Conservation (phyloP, 2,888 invertebrate species). For the Strigamia maritima region DNA sequence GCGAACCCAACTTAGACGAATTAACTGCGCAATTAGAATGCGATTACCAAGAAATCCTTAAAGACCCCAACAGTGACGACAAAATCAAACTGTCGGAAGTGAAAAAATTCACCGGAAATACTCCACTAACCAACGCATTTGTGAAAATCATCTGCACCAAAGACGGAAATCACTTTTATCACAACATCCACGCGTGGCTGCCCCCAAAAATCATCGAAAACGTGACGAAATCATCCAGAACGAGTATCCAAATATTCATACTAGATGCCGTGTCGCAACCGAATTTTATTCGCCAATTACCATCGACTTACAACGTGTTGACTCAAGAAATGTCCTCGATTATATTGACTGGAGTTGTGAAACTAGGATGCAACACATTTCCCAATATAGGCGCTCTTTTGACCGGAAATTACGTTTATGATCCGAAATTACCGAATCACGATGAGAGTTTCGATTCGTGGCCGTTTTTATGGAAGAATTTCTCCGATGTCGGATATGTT, state of each 20-base stretch:
- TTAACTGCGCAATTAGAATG: background rate
- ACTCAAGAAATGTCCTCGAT: constrained; percentile 62
- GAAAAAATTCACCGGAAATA: background rate
- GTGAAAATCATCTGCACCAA: background rate
- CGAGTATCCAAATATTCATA: constrained; percentile 74
- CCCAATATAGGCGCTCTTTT: constrained; percentile 82
- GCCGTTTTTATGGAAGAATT: constrained; percentile 80
- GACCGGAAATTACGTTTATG: constrained; percentile 54
- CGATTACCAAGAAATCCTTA: background rate
- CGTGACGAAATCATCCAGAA: constrained; percentile 46
- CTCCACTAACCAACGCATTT: background rate
- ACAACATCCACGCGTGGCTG: background rate
- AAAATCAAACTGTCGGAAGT: no score
- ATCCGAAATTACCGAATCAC: constrained; percentile 39
- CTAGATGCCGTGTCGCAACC: constrained; percentile 80
- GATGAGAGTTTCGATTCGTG: constrained; percentile 62
- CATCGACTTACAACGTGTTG: constrained; percentile 64
- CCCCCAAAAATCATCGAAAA: background rate
- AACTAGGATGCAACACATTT: constrained; percentile 91
- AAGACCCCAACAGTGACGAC: background rate
- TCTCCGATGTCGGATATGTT: constrained; percentile 66
- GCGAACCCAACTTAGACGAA: background rate
- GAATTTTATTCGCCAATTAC: constrained; percentile 81
- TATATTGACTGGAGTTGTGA: constrained; percentile 84
- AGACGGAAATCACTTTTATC: background rate